Conservation (phyloP, 2,888 invertebrate genomes). For the Coelopa pilipes region DNA sequence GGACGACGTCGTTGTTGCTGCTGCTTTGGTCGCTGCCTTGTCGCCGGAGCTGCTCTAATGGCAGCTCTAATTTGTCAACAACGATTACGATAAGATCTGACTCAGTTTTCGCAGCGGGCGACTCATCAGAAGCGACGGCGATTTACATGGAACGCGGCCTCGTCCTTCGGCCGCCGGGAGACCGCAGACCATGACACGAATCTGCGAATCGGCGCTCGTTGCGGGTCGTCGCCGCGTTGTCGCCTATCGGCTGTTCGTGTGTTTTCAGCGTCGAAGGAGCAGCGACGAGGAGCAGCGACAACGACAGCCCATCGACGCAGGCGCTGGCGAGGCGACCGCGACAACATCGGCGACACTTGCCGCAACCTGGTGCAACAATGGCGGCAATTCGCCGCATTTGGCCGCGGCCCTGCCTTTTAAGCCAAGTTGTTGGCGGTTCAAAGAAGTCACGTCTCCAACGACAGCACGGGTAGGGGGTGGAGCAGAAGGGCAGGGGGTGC, state of each 20-base stretch:
- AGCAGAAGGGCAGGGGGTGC: not conserved
- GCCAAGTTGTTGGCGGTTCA: conserved; percentile 14
- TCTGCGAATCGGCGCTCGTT: too few relatives aligned
- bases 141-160: too few relatives aligned
- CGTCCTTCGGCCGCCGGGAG: not conserved
- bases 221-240: too few relatives aligned
- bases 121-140: too few relatives aligned
- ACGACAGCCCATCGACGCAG: too few relatives aligned
- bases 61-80: conserved; percentile 37
- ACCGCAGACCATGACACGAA: not conserved
- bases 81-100: conserved; percentile 29
- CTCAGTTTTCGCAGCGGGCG: not conserved
- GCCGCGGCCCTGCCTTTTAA: conserved; percentile 23
- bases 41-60: not conserved
- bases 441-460: not conserved
- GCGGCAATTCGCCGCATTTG: conserved; percentile 20
- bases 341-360: conserved; percentile 42
- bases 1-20: too few relatives aligned
- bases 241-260: too few relatives aligned
- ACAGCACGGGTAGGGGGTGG: too few relatives aligned
- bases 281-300: too few relatives aligned
- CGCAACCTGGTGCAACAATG: conserved; percentile 28
- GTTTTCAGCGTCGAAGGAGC: too few relatives aligned
- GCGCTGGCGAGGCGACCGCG: conserved; percentile 2
- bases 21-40: too few relatives aligned